Evolutionary conservation across 1,140 invertebrate genomes (phyloP), one percentile per base, ranked within the genome.

Genomic region (Phymastichus coffea): DNA sequence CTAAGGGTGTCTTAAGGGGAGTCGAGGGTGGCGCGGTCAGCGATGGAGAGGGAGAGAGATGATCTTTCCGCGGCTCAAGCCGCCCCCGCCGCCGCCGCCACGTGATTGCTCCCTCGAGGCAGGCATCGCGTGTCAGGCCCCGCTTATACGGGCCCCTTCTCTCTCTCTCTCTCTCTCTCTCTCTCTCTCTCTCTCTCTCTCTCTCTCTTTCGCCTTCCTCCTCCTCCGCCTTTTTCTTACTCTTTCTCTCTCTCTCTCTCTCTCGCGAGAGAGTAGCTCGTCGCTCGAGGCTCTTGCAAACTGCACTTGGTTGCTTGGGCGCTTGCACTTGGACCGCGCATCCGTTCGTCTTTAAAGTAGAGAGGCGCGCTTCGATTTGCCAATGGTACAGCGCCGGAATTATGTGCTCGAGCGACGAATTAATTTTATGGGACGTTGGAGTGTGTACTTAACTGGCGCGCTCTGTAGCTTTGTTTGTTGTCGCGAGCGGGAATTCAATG

Each of bases 111-210:
- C 72, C 77, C 77, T 65, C 67, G 70, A 65, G 77, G 72, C 76
- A 69, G 65, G 76, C 75, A 79, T 78, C 76, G 76, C 77, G 75
- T 78, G 76, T 79, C 76, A 75, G 75, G 67, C 74, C 75, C 73
- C 75, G 73, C 75, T 77, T 73, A 70, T 38, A 52, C 57, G 44
- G 37, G 38, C 20, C 4, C 58, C 57, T 51, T 46, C 44, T 38
- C 40, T 19, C 38, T 51, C 60, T 54, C 26, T 17, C 55, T 22
- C 59, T 60, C 19, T 43, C 38, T 26, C 57, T 49, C 38, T 25
- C 28, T 22, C 38, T n/a, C n/a, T n/a, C n/a, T n/a, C n/a, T n/a
- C n/a, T n/a, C n/a, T n/a, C n/a, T n/a, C n/a, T n/a, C n/a, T n/a
- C n/a, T n/a, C n/a, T n/a, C n/a, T 23, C n/a, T n/a, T n/a, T n/a